Evolutionary conservation across 2,888 invertebrate species (phyloP).

Genomic region (Clostera curtula): DNA sequence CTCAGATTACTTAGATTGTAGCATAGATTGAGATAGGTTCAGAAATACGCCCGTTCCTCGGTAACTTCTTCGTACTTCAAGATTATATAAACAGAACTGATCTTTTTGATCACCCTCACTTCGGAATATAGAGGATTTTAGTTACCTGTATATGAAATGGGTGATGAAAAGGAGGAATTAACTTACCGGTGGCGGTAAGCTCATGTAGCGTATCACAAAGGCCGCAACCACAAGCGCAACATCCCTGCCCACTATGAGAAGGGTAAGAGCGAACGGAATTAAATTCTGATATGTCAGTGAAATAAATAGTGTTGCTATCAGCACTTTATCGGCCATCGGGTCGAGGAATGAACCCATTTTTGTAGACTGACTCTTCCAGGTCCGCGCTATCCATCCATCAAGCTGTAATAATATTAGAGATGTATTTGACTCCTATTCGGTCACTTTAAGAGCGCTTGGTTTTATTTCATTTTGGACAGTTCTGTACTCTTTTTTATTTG

Average conservation of each 20-base stretch:
- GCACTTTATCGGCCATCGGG: constrained; percentile 96
- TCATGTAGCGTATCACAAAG: constrained; percentile 92
- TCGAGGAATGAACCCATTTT: constrained; percentile 96
- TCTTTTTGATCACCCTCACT: no score
- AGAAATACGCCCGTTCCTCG: no score
- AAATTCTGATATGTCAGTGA: constrained; percentile 89
- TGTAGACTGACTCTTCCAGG: constrained; percentile 92
- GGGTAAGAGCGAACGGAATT: constrained; percentile 87
- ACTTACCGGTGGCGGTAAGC: constrained; percentile 91
- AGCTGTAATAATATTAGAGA: constrained; percentile 70
- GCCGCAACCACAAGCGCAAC: constrained; percentile 86
- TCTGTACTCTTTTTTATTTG: no score
- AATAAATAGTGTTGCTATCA: constrained; percentile 91
- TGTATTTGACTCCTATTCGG: no score
- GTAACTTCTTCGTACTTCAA: no score
- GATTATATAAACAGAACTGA: no score
- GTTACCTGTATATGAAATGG: no score
- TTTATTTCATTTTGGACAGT: not conserved
- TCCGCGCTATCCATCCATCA: constrained; percentile 97
- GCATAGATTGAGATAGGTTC: no score
- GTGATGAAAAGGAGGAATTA: constrained; percentile 3
- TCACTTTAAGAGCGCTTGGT: no score
- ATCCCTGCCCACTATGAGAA: constrained; percentile 90
- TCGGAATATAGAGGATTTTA: no score
- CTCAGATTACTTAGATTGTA: no score